Percentiles rank a stretch among this genome's conserved stretches.
Conservation (phyloP, 2,797 vertebrate species). For the Crax fasciolata region DNA sequence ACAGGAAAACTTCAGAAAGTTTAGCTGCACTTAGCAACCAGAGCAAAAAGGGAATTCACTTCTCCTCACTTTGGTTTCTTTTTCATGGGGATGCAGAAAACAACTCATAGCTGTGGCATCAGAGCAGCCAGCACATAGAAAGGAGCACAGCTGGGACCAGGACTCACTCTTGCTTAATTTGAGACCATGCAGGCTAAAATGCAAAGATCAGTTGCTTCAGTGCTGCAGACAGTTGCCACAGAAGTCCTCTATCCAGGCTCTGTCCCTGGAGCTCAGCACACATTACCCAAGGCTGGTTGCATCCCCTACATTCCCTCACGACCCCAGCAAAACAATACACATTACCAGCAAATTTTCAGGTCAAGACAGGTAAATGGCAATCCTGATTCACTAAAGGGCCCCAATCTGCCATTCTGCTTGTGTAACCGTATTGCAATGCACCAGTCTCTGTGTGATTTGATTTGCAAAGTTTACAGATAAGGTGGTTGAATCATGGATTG, state of each 20-base stretch:
- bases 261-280: not conserved
- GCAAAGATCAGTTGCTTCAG: not conserved
- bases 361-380: fast-evolving
- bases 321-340: not conserved
- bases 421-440: not conserved
- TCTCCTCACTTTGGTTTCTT: not conserved
- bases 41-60: not conserved
- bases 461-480: not conserved
- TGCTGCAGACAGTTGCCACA: fast-evolving
- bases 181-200: not conserved
- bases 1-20: not conserved
- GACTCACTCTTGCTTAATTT: not conserved
- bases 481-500: too few relatives aligned
- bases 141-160: not conserved
- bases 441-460: not conserved
- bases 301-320: fast-evolving
- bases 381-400: fast-evolving
- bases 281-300: fast-evolving
- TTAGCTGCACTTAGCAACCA: not conserved
- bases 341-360: not conserved
- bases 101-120: not conserved
- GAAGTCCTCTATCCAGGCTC: not conserved
- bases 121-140: not conserved
- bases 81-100: not conserved
- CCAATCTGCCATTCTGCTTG: not conserved